A percentile compares a stretch with the other conserved stretches of the same genome.
Evolutionary conservation across 1,140 invertebrate genomes (phyloP).

Genomic region (Drosophila kikkawai): DNA sequence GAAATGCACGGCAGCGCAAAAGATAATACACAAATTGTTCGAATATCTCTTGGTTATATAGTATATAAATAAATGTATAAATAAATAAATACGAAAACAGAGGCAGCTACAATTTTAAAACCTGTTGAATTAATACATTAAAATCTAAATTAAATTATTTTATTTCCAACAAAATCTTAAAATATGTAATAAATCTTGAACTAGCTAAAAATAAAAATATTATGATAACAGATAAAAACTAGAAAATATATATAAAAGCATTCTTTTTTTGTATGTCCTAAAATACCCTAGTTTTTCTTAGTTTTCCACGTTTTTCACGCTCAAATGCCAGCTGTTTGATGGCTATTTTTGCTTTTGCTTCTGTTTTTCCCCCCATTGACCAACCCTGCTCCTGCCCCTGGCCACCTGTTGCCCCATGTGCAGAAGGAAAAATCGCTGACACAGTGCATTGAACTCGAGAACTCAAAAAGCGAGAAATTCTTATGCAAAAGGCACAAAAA

Average conservation of each 20-base stretch:
- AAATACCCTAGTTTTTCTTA: constrained; percentile 17
- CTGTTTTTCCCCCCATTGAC: constrained; percentile 9
- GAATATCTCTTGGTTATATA: constrained; percentile 30
- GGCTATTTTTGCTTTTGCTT: constrained; percentile 16
- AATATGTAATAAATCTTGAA: not conserved
- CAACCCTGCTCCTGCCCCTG: constrained; percentile 3
- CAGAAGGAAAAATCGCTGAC: constrained; percentile 62
- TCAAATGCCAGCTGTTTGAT: constrained; percentile 25
- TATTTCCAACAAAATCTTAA: not conserved
- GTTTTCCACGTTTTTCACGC: constrained; percentile 29
- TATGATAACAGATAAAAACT: not conserved
- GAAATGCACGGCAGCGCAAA: constrained; percentile 16
- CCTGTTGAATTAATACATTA: not conserved
- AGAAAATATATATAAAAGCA: not conserved
- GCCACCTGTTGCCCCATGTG: constrained; percentile 31
- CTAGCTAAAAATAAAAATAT: not conserved
- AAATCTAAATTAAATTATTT: not conserved
- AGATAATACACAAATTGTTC: constrained; percentile 52
- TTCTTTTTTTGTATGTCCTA: no score
- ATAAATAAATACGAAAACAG: not conserved
- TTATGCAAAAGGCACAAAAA: constrained; percentile 71
- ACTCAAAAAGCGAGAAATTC: constrained; percentile 75
- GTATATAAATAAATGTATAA: not conserved
- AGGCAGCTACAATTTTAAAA: no score
- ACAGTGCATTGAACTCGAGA: constrained; percentile 78